Base-by-base conservation (phyloP, 2,888 invertebrate species). In the Tineola bisselliella region DNA sequence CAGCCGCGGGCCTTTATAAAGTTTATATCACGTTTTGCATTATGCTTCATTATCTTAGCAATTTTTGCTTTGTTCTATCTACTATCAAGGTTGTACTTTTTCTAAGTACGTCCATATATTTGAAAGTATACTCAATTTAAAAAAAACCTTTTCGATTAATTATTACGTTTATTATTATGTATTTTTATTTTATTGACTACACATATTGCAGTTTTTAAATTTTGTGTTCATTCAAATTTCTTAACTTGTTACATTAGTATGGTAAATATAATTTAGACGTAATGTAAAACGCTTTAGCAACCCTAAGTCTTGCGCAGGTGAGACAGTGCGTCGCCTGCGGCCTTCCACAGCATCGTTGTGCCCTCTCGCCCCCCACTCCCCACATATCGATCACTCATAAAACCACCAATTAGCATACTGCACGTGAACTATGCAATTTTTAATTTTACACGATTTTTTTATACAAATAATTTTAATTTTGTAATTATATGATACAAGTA, bases 21-120 rank as follows among this genome's bases (percentile, higher is more conserved):
- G 76, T 80, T 82, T 76, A 81, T 83, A 82, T 82, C 81, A 77
- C 79, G 81, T 73, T 78, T 79, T 79, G 83, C 78, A 81, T 81
- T 82, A 83, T 79, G 79, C 74, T 83, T 82, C 81, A 82, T 84
- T 84, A 82, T 81, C 76, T 79, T 68, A 63, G 77, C 72, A 76
- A 81, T 81, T 84, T 84, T 84, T 82, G 81, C 81, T 79, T 79
- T 80, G 79, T 80, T 79, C 71, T 76, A 73, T 69, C 69, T 61
- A 63, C 61, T 33, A 63, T 58, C 63, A 82, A 77, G 81, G 81
- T 48, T 81, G 77, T 60, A 43, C 8, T n/a, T 6, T n/a, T n/a
- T n/a, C n/a, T n/a, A n/a, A n/a, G n/a, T n/a, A n/a, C n/a, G n/a
- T n/a, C n/a, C n/a, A n/a, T n/a, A n/a, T n/a, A n/a, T n/a, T n/a